phyloP scores from a whole-genome alignment of 92 coral and sea anemone species.

The Blastomussa wellsi region DNA sequence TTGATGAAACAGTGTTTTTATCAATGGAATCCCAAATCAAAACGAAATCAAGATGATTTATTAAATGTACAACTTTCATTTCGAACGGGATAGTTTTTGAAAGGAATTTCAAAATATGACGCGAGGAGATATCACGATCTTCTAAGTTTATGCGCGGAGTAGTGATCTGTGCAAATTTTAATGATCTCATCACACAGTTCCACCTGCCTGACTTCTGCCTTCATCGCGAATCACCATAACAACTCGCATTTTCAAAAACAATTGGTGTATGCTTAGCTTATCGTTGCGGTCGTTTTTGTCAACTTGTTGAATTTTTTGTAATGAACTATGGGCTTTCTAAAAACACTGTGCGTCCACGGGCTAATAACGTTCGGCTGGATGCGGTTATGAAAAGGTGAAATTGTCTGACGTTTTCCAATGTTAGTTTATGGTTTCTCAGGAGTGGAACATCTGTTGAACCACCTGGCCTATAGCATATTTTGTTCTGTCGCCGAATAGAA shows the following conservation, averaged over 20 bases:
- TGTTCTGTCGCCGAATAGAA: constrained; percentile 21
- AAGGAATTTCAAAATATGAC: not conserved
- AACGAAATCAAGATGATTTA: not conserved
- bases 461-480: constrained; percentile 30
- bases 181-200: constrained; percentile 33
- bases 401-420: not conserved
- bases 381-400: constrained; percentile 36
- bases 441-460: constrained; percentile 37
- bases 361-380: constrained; percentile 28
- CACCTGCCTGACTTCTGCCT: no score
- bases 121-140: not conserved
- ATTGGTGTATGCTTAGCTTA: constrained; percentile 1
- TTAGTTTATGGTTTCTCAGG: constrained; percentile 30
- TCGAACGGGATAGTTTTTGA: not conserved
- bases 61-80: not conserved
- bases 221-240: constrained; percentile 33
- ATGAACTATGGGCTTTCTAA: constrained; percentile 32
- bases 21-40: not conserved
- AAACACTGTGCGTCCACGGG: constrained; percentile 21
- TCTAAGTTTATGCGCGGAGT: not conserved
- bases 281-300: constrained; percentile 29
- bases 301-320: constrained; percentile 37
- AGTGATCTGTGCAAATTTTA: constrained; percentile 1
- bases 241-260: constrained; percentile 2
- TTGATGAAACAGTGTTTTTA: not conserved